phyloP scores from a whole-genome alignment of 2,113 vertebrate genomes.

The Polyodon spathula region DNA sequence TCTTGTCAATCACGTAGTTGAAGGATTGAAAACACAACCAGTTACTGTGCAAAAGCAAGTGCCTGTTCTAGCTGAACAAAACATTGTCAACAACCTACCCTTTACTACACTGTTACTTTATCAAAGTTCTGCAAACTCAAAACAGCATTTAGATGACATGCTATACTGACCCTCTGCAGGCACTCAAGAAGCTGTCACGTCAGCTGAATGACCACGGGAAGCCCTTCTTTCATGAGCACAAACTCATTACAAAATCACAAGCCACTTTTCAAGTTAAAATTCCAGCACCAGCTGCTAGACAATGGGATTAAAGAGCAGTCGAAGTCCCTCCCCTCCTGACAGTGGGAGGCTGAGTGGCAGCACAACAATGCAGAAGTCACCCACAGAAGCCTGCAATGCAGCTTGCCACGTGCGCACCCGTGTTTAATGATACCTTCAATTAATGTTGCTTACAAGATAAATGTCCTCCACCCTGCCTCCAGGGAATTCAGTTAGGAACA shows the following conservation, averaged over 20 bases:
- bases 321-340: slow-evolving; percentile 15
- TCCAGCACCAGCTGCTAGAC: slow-evolving; percentile 7
- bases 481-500: neutral
- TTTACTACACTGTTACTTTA: neutral
- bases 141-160: neutral
- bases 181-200: slow-evolving; percentile 15
- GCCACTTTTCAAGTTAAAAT: neutral
- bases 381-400: neutral
- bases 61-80: neutral
- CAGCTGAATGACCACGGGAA: slow-evolving; percentile 6
- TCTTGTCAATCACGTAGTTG: neutral
- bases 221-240: slow-evolving; percentile 10
- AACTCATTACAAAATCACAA: neutral
- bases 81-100: no score
- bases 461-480: neutral
- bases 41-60: no score
- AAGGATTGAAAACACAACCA: no score
- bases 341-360: neutral
- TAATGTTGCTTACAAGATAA: slow-evolving; percentile 8
- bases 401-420: neutral
- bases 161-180: slow-evolving; percentile 7
- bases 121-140: slow-evolving; percentile 11
- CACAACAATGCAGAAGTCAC: neutral
- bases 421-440: slow-evolving; percentile 1
- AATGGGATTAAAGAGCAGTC: slow-evolving; percentile 13